Evolutionary conservation across 2,797 vertebrate genomes (phyloP), one percentile per base, ranked within the genome.

Genomic region (Falco naumanni): DNA sequence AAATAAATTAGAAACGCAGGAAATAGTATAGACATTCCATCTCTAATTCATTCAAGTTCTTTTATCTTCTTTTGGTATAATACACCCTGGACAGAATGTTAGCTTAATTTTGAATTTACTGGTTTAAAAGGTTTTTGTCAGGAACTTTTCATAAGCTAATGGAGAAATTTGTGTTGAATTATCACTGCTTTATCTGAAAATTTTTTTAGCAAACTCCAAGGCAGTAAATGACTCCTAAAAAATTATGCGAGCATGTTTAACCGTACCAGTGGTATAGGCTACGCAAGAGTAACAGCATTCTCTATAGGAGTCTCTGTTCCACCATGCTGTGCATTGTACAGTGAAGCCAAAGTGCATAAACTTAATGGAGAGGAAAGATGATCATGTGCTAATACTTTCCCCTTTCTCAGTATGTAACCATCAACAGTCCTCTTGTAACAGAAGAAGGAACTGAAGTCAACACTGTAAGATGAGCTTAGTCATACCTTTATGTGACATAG

Each of bases 291-390:
- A 94, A 61, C 51, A 88, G 26, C 31, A 53, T 13, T 57, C 61
- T 60, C 88, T 10, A 20, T 43, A 64, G 75, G 66, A 89, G 29
- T 13, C 45, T 84, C 51, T 93, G 84, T 87, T 92, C 75, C 68
- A 87, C 68, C 70, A 20, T 22, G 68, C 86, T 11, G 12, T 54
- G 93, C 41, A 13, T 11, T 26, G 41, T 19, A 33, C 89, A 93
- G 56, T 4, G 64, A 70, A 94, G 94, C 92, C 87, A 92, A 91
- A 87, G 57, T 18, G 43, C 60, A 91, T 83, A 87, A 96, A 28
- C 26, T 47, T 94, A 95, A 95, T 94, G 95, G 82, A 96, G 68
- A 60, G 82, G 71, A 95, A 96, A 78, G 92, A 78, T 5, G 45
- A 71, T 71, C 64, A 41, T 3, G 11, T 50, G 87, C 60, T 76